Evolutionary conservation across 2,888 invertebrate genomes (phyloP).

Genomic region (Acleris sparsana): DNA sequence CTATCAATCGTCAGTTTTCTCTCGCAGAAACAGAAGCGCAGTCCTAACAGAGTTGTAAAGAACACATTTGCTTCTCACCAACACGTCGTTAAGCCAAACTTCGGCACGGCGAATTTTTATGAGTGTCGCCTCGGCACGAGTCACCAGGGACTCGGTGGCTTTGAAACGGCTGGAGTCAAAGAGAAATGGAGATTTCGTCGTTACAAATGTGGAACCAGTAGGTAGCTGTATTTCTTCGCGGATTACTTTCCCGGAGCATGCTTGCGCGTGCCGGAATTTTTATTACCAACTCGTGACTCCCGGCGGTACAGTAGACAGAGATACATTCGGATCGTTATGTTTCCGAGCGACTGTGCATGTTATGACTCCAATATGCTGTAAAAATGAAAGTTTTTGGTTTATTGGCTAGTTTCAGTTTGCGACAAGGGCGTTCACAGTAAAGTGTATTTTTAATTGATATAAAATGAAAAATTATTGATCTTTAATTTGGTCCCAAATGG

Average conservation of each 20-base stretch:
- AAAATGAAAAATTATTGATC: too few relatives aligned
- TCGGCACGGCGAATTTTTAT: constrained; percentile 78
- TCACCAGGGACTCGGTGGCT: constrained; percentile 74
- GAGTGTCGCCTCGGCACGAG: constrained; percentile 74
- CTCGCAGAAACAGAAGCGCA: not conserved
- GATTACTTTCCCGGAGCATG: constrained; percentile 77
- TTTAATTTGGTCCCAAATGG: too few relatives aligned
- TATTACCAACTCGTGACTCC: constrained; percentile 67
- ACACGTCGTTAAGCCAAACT: constrained; percentile 60
- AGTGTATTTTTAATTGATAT: too few relatives aligned
- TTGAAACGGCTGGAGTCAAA: constrained; percentile 79
- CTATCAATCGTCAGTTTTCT: not conserved
- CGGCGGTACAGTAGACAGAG: constrained; percentile 73
- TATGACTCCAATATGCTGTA: constrained; percentile 41
- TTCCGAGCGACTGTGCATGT: constrained; percentile 56
- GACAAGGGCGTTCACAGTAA: too few relatives aligned
- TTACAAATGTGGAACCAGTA: constrained; percentile 80
- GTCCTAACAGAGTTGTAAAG: constrained; percentile 12
- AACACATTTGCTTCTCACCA: constrained; percentile 45
- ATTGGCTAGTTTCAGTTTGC: constrained; percentile 6
- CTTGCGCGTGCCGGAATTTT: constrained; percentile 73
- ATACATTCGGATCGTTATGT: constrained; percentile 73
- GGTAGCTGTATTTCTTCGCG: constrained; percentile 77
- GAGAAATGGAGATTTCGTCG: constrained; percentile 81
- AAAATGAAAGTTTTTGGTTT: constrained; percentile 24